phyloP scores from a whole-genome alignment of 2,113 vertebrate species.

The Patagioenas fasciata region DNA sequence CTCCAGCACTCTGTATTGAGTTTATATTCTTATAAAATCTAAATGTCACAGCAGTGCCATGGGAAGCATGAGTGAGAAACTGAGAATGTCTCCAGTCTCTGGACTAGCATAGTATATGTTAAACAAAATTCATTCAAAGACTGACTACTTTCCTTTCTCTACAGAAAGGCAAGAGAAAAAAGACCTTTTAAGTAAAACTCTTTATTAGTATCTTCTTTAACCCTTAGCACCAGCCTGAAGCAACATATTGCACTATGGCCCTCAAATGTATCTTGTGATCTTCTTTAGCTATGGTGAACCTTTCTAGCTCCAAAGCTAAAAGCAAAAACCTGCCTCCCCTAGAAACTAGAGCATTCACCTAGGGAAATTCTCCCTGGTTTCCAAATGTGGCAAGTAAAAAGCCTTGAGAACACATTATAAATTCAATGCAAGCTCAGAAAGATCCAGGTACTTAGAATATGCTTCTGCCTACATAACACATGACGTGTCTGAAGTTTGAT shows the following conservation, averaged over 20 bases:
- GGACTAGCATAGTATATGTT: background rate
- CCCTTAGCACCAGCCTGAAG: background rate
- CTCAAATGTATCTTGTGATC: background rate
- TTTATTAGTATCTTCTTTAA: background rate
- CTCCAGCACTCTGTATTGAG: background rate
- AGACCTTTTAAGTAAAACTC: background rate
- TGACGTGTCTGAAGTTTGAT: background rate
- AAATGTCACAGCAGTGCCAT: background rate
- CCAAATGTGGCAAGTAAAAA: background rate
- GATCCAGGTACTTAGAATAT: background rate
- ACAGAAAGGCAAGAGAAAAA: background rate
- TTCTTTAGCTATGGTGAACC: background rate
- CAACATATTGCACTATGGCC: background rate
- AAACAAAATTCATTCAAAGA: background rate
- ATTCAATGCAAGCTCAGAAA: background rate
- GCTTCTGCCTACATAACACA: background rate
- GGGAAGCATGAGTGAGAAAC: background rate
- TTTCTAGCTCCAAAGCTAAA: background rate
- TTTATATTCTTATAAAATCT: background rate
- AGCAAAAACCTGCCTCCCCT: background rate
- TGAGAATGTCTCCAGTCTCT: background rate
- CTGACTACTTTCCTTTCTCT: background rate
- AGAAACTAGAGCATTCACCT: background rate
- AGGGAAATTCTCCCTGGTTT: background rate
- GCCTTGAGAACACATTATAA: background rate